Evolutionary conservation across 2,797 vertebrate genomes (phyloP).

Genomic region (Nasua narica): DNA sequence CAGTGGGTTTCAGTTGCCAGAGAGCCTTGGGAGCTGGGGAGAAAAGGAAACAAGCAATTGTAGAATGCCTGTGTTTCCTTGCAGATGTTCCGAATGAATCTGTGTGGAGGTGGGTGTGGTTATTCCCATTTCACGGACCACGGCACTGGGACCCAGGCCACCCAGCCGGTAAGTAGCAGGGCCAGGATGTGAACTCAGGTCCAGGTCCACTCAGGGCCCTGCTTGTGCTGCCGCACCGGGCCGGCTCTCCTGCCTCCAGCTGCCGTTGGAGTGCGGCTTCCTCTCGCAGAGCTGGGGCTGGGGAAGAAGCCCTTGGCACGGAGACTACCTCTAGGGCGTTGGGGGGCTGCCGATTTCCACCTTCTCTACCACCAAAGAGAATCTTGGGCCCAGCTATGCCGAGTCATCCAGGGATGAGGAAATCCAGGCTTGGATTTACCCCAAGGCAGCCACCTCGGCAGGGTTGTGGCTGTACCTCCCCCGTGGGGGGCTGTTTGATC

Average conservation of each 20-base stretch:
- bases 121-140: background rate
- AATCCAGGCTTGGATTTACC: conserved; percentile 32
- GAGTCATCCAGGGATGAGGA: conserved; percentile 32
- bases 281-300: background rate
- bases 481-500: background rate
- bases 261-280: background rate
- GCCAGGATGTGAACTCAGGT: background rate
- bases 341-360: background rate
- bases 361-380: background rate
- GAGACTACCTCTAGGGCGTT: background rate
- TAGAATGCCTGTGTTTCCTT: background rate
- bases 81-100: background rate
- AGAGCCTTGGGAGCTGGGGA: background rate
- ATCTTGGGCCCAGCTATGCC: background rate
- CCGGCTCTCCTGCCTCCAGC: background rate
- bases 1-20: background rate
- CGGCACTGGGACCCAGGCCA: background rate
- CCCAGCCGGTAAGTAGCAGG: background rate
- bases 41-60: background rate
- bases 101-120: background rate
- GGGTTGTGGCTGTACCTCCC: background rate
- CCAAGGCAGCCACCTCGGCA: background rate
- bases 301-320: background rate
- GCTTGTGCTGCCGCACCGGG: background rate
- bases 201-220: background rate